Evolutionary conservation across 2,113 vertebrate species (phyloP), one percentile per base, ranked within the genome.

Genomic region (Engystomops pustulosus): DNA sequence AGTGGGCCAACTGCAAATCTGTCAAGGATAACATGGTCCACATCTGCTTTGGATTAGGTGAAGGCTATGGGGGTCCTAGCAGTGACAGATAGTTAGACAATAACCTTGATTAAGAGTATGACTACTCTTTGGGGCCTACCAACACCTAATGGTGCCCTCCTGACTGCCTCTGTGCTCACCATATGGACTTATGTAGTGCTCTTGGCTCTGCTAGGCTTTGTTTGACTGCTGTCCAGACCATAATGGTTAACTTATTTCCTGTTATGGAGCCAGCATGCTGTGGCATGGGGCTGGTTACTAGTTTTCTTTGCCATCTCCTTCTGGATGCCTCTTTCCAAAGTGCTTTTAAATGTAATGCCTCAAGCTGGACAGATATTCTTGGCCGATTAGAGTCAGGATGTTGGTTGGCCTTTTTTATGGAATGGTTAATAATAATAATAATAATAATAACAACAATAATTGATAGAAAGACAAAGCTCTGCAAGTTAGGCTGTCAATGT

Each of bases 1-100:
- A 99, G 88, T 90, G 97, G 80, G 94, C 96, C 89, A 98, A 99
- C 89, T 99, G 98, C 81, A 97, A 99, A 91, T 97, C 94, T 38
- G 90, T 99, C 47, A 99, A 99, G 90, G 93, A 93, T 87, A 98
- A 96, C 89, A 99, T 98, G 98, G 95, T 94, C 87, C 91, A 89
- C 55, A 91, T 98, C 38, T 99, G 98, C 91, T 99, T 98, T 88
- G 95, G 95, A 32, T 70, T 91, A 0, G 94, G 8, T 41, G 38
- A 8, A 8, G 38, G 38, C 38, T 41, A 92, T 12, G 82, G 81
- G 62, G 89, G 90, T 27, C 77, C 72, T 9, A 85, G 85, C n/a
- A 77, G 20, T 15, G 88, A 92, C 23, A 95, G 93, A 85, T 89
- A 91, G 4, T 90, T 92, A 76, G 81, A 86, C 14, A 95, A 97